Conservation (phyloP, 2,113 vertebrate species). For the Hyperopisus bebe region DNA sequence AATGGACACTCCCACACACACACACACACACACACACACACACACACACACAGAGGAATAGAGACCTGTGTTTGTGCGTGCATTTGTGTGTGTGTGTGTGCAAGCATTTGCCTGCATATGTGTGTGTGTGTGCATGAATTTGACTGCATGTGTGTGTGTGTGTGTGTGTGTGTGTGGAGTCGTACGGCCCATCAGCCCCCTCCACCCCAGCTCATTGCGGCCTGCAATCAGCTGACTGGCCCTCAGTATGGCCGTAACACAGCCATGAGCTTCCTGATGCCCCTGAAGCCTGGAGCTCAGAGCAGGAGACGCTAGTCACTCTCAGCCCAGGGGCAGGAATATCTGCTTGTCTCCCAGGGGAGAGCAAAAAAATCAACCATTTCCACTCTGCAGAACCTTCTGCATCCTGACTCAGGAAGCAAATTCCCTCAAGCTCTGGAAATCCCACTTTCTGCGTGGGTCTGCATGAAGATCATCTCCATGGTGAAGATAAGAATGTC, state of each 20-base stretch:
- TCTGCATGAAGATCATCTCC: neutral
- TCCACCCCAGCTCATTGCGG: neutral
- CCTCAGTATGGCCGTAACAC: neutral
- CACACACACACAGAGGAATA: neutral
- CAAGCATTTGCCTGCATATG: neutral
- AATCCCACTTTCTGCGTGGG: constrained; percentile 16
- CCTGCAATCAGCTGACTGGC: neutral
- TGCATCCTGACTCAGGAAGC: constrained; percentile 29
- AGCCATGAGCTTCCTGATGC: neutral
- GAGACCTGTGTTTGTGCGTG: neutral
- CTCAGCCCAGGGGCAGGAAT: constrained; percentile 50
- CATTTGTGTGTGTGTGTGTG: neutral
- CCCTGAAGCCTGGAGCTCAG: neutral
- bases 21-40: neutral
- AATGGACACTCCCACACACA: constrained; percentile 10
- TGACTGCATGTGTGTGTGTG: neutral
- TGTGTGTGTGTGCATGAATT: constrained; percentile 8
- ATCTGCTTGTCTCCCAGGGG: constrained; percentile 28
- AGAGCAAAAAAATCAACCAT: neutral
- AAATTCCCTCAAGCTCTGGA: constrained; percentile 24
- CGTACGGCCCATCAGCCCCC: neutral
- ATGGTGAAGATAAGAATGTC: neutral
- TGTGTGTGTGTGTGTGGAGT: constrained; percentile 25
- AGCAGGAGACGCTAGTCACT: neutral
- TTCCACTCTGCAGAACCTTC: constrained; percentile 33